Conservation (phyloP, 1,140 invertebrate species). For the Atopsyche davidsoni region DNA sequence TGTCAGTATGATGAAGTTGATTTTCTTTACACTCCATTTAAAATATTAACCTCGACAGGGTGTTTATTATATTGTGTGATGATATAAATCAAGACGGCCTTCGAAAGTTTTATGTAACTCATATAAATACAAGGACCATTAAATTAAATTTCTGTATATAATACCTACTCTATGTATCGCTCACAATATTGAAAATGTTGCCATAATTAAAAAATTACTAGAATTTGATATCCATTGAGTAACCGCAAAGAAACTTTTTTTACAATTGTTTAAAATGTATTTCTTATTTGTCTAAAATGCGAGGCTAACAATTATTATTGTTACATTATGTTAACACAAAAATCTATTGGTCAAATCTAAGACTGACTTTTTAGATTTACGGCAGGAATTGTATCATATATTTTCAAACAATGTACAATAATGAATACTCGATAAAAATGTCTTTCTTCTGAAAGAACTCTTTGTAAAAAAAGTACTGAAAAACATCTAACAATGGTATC, state of each 20-base stretch:
- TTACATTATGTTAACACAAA: not conserved
- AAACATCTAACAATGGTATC: no score
- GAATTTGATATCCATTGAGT: not conserved
- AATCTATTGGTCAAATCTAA: not conserved
- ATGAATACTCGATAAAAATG: not conserved
- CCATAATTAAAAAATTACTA: not conserved
- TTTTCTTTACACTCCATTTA: no score
- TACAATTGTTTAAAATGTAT: not conserved
- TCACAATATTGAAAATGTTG: not conserved
- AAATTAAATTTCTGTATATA: conserved; percentile 22
- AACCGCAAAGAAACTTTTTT: not conserved
- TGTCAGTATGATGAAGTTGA: not conserved
- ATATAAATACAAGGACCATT: conserved; percentile 28
- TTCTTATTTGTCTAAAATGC: not conserved
- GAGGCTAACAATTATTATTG: not conserved
- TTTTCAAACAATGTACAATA: not conserved
- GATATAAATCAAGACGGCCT: conserved; percentile 28
- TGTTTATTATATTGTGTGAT: conserved; percentile 28
- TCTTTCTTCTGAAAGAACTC: not conserved
- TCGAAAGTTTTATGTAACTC: conserved; percentile 27
- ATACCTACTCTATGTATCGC: not conserved
- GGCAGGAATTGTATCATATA: not conserved
- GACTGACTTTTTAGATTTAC: not conserved
- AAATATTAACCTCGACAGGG: conserved; percentile 26
- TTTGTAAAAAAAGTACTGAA: not conserved